phyloP scores from a whole-genome alignment of 1,140 invertebrate species.

The Spodoptera litura region DNA sequence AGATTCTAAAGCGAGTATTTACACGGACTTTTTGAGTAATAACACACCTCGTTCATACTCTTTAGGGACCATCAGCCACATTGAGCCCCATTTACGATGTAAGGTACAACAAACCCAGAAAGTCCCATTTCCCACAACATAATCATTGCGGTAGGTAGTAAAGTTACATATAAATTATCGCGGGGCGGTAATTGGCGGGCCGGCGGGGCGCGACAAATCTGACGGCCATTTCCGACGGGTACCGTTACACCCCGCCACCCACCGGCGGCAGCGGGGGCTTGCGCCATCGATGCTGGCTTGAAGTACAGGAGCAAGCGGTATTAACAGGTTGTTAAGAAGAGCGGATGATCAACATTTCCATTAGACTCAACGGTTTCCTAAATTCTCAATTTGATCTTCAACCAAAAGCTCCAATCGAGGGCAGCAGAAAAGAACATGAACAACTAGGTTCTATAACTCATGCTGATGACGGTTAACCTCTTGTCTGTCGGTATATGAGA shows the following conservation, averaged over 20 bases:
- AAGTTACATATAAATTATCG: conserved; percentile 59
- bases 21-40: too few relatives aligned
- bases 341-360: neutral
- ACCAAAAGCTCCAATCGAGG: too few relatives aligned
- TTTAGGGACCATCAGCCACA: neutral
- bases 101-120: conserved; percentile 1
- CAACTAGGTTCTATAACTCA: too few relatives aligned
- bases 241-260: conserved; percentile 56
- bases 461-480: too few relatives aligned
- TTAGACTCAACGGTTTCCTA: too few relatives aligned
- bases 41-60: neutral
- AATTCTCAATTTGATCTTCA: too few relatives aligned
- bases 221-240: conserved; percentile 71
- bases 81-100: neutral
- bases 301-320: neutral
- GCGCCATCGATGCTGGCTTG: neutral
- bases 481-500: too few relatives aligned
- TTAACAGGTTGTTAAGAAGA: conserved; percentile 24
- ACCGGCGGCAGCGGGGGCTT: neutral
- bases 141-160: conserved; percentile 25
- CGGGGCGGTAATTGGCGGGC: conserved; percentile 67
- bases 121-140: conserved; percentile 14
- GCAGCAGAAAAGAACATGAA: too few relatives aligned
- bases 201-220: conserved; percentile 72
- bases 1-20: too few relatives aligned